phyloP scores from a whole-genome alignment of 2,113 vertebrate species.

The Diglossa brunneiventris region DNA sequence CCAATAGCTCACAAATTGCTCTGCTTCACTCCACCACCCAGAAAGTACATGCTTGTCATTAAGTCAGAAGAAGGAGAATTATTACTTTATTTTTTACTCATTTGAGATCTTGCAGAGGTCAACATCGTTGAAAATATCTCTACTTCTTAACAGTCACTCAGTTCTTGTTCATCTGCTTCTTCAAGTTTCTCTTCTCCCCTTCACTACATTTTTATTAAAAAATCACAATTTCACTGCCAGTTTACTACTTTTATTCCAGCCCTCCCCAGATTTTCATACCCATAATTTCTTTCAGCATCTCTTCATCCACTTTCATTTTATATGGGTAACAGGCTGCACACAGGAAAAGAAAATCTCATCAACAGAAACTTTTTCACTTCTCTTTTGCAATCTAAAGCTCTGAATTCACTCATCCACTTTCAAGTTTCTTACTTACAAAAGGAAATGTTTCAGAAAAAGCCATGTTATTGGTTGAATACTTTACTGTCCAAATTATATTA shows the following conservation, averaged over 20 bases:
- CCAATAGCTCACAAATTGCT: conserved; percentile 27
- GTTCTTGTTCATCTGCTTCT: background rate
- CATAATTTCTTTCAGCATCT: background rate
- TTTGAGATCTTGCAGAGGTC: background rate
- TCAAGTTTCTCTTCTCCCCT: background rate
- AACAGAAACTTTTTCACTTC: background rate
- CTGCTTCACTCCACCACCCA: background rate
- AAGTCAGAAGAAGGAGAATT: background rate
- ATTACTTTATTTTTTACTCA: conserved; percentile 27
- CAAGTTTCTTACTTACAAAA: background rate
- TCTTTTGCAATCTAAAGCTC: background rate
- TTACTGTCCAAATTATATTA: background rate
- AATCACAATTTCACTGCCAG: background rate
- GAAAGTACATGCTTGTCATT: background rate
- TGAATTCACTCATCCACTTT: background rate
- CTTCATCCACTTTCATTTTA: background rate
- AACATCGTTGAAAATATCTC: background rate
- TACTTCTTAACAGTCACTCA: background rate
- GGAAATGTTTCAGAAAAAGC: background rate
- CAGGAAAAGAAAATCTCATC: background rate
- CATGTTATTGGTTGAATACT: background rate
- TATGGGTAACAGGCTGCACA: background rate
- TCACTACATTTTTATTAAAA: background rate
- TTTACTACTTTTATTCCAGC: background rate
- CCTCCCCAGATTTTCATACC: background rate